A percentile compares a stretch with the other conserved stretches of the same genome.
phyloP scores from a whole-genome alignment of 2,888 invertebrate genomes.

The Cheilosia impressa region DNA sequence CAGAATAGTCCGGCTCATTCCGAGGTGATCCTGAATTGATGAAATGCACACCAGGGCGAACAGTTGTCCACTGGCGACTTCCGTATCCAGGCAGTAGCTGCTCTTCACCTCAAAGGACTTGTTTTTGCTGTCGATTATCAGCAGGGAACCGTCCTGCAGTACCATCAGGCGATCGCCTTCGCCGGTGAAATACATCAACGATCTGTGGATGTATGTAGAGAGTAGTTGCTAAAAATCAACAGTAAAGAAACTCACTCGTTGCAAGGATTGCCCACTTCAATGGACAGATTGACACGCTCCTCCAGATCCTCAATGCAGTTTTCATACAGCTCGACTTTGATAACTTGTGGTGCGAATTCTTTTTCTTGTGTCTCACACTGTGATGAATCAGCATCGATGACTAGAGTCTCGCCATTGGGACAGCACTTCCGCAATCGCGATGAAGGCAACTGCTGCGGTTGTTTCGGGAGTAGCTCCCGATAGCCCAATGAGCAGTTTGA shows the following conservation, averaged over 20 bases:
- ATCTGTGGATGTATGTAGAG: conserved; percentile 76
- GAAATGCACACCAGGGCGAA: conserved; percentile 82
- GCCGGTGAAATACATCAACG: conserved; percentile 74
- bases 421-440: conserved; percentile 84
- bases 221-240: not conserved
- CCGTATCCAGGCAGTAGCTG: conserved; percentile 82
- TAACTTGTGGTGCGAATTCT: conserved; percentile 77
- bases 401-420: conserved; percentile 81
- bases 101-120: conserved; percentile 79
- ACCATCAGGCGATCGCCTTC: conserved; percentile 80
- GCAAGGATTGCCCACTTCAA: conserved; percentile 82
- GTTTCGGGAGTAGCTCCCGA: conserved; percentile 78
- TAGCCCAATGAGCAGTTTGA: conserved; percentile 78
- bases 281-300: conserved; percentile 76
- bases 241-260: conserved; percentile 79
- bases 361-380: conserved; percentile 51
- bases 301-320: conserved; percentile 83
- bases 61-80: conserved; percentile 79
- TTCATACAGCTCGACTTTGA: conserved; percentile 81
- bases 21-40: conserved; percentile 80
- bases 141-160: conserved; percentile 82
- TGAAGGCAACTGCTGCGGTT: conserved; percentile 77
- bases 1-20: conserved; percentile 78
- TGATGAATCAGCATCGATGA: conserved; percentile 77
- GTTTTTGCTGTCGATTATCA: conserved; percentile 81